phyloP scores from a whole-genome alignment of 2,797 vertebrate genomes.

The Lerista edwardsae region DNA sequence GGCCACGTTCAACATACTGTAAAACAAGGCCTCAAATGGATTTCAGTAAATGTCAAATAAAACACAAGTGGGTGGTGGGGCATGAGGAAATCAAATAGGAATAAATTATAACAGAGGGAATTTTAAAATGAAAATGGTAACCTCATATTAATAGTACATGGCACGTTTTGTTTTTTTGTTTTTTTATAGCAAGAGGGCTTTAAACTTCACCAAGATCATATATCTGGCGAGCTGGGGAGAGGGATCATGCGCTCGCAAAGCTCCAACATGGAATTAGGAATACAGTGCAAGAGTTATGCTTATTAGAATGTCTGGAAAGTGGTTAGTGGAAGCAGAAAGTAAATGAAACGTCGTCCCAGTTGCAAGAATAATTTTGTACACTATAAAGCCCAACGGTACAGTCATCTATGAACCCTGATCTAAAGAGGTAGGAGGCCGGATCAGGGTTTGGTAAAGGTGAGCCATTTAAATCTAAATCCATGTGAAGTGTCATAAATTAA shows the following conservation, averaged over 20 bases:
- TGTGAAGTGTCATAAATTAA: neutral
- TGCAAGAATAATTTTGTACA: conserved; percentile 16
- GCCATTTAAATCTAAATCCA: conserved; percentile 5
- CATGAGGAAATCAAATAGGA: conserved; percentile 53
- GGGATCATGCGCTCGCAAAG: neutral
- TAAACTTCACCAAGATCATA: conserved; percentile 27
- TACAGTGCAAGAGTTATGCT: conserved; percentile 20
- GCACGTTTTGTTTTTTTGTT: neutral
- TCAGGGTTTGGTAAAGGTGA: conserved; percentile 14
- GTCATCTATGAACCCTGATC: conserved; percentile 9
- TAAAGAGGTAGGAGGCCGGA: conserved; percentile 28
- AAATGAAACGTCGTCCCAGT: neutral
- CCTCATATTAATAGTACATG: conserved; percentile 23
- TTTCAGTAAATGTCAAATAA: conserved; percentile 55
- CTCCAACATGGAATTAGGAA: conserved; percentile 39
- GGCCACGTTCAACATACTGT: conserved; percentile 25
- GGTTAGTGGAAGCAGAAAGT: neutral
- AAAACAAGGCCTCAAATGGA: conserved; percentile 37
- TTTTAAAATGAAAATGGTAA: conserved; percentile 58
- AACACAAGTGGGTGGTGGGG: conserved; percentile 44
- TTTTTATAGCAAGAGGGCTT: conserved; percentile 33
- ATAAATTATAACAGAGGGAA: conserved; percentile 27
- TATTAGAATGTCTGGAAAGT: conserved; percentile 33
- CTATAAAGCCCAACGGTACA: neutral
- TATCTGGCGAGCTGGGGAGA: neutral